Evolutionary conservation across 2,888 invertebrate genomes (phyloP).

Genomic region (Dynastes maya): DNA sequence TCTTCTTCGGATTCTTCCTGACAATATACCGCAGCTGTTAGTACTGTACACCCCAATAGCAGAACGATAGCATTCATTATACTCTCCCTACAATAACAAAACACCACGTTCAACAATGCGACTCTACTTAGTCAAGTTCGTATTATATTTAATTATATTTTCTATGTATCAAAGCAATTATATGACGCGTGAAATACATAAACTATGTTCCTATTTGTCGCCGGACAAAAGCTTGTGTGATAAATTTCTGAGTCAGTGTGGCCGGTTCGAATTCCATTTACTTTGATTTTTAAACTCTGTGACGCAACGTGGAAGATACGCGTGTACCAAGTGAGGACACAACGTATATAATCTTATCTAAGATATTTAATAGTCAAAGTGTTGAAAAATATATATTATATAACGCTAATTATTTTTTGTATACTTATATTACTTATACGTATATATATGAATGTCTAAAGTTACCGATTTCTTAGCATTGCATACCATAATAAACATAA

Average conservation of each 20-base stretch:
- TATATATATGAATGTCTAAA: too few species aligned
- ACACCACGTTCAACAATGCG: background rate
- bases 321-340: background rate
- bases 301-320: constrained; percentile 1
- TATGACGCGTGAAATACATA: background rate
- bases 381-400: too few species aligned
- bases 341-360: background rate
- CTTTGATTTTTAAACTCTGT: constrained; percentile 20
- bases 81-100: constrained; percentile 14
- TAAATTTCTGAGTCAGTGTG: constrained; percentile 4
- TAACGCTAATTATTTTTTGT: too few species aligned
- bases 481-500: too few species aligned
- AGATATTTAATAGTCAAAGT: background rate
- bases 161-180: background rate
- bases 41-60: background rate
- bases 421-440: too few species aligned
- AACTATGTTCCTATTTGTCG: background rate
- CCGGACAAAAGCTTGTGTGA: background rate
- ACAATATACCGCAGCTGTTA: constrained; percentile 4
- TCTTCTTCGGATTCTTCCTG: constrained; percentile 45
- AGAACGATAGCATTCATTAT: constrained; percentile 2
- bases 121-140: too few species aligned
- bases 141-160: too few species aligned
- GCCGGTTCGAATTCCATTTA: constrained; percentile 22
- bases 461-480: too few species aligned